A percentile compares a stretch with the other conserved stretches of the same genome.
These are phyloP conservation scores for Amphimallon solstitiale DNA, from an alignment of 2,888 invertebrate species.

Conservation along the genomic window DNA sequence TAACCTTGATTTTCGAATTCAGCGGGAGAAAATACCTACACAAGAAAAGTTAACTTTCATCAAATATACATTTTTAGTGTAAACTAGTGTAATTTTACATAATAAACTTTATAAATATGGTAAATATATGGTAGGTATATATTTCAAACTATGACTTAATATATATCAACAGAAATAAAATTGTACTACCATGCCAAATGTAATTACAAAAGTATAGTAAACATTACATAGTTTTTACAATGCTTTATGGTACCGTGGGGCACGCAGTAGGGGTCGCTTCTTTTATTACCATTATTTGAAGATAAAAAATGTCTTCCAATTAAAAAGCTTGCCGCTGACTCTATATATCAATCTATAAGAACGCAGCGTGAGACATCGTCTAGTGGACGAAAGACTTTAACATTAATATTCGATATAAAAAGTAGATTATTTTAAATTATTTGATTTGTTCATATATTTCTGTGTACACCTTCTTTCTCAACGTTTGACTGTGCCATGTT, in stretches of 20 bases:
- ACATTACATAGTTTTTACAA: slow-evolving; percentile 42
- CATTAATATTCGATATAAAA: slow-evolving; percentile 58
- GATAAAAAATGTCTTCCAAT: slow-evolving; percentile 64
- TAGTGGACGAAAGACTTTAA: slow-evolving; percentile 52
- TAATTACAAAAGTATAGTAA: slow-evolving; percentile 34
- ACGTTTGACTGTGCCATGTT: too few relatives aligned
- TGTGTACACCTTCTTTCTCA: background rate
- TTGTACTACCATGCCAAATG: background rate
- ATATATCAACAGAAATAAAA: background rate
- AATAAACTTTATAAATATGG: too few relatives aligned
- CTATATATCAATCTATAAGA: slow-evolving; percentile 64
- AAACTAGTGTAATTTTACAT: too few relatives aligned
- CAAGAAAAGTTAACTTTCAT: too few relatives aligned
- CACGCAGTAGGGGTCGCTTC: slow-evolving; percentile 45
- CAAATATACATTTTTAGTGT: too few relatives aligned
- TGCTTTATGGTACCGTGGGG: slow-evolving; percentile 54
- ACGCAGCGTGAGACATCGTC: slow-evolving; percentile 60
- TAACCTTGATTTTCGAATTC: too few relatives aligned
- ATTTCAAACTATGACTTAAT: too few relatives aligned
- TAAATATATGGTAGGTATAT: too few relatives aligned
- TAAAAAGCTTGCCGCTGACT: slow-evolving; percentile 63
- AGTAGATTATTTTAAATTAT: slow-evolving; percentile 57
- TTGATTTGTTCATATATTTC: slow-evolving; percentile 42
- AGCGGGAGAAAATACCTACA: too few relatives aligned
- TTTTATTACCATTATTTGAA: slow-evolving; percentile 55